Evolutionary conservation across 2,797 vertebrate species (phyloP), one percentile per base, ranked within the genome.

Genomic region (Acanthis flammea): DNA sequence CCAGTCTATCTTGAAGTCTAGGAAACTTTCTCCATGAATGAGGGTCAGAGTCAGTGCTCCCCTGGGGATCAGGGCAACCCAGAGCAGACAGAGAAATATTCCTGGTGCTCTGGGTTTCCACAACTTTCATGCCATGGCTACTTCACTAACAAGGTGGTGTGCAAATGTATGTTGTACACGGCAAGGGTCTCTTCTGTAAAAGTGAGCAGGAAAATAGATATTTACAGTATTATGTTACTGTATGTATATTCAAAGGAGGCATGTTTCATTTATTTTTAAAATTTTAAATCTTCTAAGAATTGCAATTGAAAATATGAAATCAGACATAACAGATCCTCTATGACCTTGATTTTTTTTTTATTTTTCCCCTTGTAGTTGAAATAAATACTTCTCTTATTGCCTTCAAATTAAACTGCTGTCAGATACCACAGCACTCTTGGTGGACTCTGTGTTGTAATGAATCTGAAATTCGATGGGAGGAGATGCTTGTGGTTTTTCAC

Each of bases 61-160:
- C 12, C 19, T 54, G 51, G 12, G 31, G 2, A 31, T 54, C 51
- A n/a, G 19, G 25, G 19, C 19, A n/a, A 6, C 13, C 53, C 53
- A 54, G 31, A 54, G 53, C 31, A 9, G 53, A 54, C 13, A 54
- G 13, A 54, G 9, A 54, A 54, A 54, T 54, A n/a, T n/a, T 22
- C 31, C 42, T 15, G 19, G 42, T 44, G 42, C 19, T 17, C 4
- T n/a, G 53, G 13, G 31, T 54, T 54, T 54, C 53, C 19, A 54
- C 31, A 54, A 13, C 51, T 22, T 33, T 60, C 47, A 33, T 31
- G 18, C 48, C 31, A 21, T 4, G 55, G 18, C 10, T 19, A 21
- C 35, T 73, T 61, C 19, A 15, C 3, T 70, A 39, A 24, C 0
- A 0, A 61, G 33, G 7, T 37, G 33, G 8, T 17, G 4, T 44